Evolutionary conservation across 2,888 invertebrate genomes (phyloP).

Genomic region (Helobdella robusta): DNA sequence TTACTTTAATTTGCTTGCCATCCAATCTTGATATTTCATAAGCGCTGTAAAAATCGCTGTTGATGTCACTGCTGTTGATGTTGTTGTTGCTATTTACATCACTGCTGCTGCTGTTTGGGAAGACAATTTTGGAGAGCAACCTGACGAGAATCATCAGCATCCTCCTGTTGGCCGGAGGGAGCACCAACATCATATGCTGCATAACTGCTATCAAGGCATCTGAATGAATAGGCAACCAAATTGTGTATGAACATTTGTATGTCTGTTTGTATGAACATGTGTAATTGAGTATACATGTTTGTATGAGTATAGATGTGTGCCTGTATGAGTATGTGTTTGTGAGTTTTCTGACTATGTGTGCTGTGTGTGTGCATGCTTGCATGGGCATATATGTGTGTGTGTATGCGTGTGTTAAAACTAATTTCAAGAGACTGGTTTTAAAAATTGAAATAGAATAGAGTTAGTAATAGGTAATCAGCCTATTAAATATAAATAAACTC

Average conservation of each 20-base stretch:
- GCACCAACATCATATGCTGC: background rate
- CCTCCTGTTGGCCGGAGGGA: background rate
- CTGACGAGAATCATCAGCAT: constrained; percentile 14
- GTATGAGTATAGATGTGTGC: constrained; percentile 2
- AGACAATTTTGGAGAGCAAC: constrained; percentile 7
- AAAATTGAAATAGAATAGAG: background rate
- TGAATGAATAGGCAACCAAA: background rate
- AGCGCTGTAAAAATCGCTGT: no score
- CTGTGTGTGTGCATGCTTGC: no score
- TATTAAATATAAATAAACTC: no score
- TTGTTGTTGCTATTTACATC: background rate
- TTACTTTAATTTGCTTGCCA: no score
- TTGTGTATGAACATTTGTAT: constrained; percentile 4
- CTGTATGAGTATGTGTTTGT: no score
- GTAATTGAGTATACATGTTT: constrained; percentile 2
- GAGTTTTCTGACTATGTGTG: no score
- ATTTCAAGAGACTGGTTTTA: background rate
- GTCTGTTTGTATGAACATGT: constrained; percentile 1
- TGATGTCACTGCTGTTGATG: background rate
- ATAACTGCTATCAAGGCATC: background rate
- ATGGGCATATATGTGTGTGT: no score
- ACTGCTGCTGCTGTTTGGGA: background rate
- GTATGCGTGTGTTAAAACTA: background rate
- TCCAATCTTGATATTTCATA: no score
- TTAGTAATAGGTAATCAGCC: no score